A percentile compares a stretch with the other conserved stretches of the same genome.
Evolutionary conservation across 2,888 invertebrate genomes (phyloP).

Genomic region (Ophioninae sp.): DNA sequence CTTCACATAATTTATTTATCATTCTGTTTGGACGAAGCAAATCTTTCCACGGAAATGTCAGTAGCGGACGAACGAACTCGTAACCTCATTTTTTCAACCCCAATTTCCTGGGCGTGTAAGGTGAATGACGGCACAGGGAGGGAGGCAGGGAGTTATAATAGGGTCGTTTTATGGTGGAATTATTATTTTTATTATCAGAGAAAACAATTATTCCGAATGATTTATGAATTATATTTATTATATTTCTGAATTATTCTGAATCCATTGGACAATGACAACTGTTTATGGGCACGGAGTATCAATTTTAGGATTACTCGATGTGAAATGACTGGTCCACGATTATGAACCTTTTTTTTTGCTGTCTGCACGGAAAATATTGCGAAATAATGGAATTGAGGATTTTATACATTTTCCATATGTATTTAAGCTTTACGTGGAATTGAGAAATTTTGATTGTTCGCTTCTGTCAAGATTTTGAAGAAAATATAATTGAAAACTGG

Average conservation of each 20-base stretch:
- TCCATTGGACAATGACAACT: background rate
- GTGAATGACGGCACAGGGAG: background rate
- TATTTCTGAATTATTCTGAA: too few species aligned
- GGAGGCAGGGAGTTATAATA: background rate
- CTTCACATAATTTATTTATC: conserved; percentile 36
- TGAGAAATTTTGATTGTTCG: conserved; percentile 26
- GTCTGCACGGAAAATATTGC: background rate
- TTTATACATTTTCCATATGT: conserved; percentile 14
- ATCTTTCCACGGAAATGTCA: background rate
- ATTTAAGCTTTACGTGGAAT: conserved; percentile 28
- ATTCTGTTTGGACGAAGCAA: conserved; percentile 20
- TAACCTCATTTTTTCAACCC: background rate
- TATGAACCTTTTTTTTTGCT: background rate
- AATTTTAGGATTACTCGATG: background rate
- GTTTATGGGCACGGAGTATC: background rate
- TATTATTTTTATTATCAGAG: background rate
- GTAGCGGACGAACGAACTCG: background rate
- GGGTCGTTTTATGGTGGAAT: background rate
- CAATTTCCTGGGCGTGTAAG: background rate
- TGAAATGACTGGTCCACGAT: background rate
- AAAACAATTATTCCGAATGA: too few species aligned
- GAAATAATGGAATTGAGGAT: background rate
- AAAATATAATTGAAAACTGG: conserved; percentile 51
- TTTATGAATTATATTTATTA: too few species aligned
- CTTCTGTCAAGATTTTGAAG: background rate